Evolutionary conservation across 2,113 vertebrate genomes (phyloP), one percentile per base, ranked within the genome.

Genomic region (Casuarius casuarius): DNA sequence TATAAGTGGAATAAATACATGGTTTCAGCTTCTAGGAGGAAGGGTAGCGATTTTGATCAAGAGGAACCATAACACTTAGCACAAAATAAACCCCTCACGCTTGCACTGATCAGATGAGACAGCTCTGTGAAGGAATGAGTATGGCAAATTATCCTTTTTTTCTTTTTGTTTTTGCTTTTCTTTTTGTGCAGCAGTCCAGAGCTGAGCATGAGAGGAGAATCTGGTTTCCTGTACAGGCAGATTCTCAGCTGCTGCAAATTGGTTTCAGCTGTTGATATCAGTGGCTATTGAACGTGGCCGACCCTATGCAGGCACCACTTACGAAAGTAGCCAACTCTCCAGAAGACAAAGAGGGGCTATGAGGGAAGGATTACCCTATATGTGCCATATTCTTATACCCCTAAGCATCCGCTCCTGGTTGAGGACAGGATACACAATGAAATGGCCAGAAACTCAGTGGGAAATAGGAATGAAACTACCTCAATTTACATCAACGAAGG

Each of bases 1-100:
- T 59, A 65, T 65, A 93, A 95, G 80, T 33, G 92, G 96, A 80
- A 75, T 75, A 82, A 95, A 93, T n/a, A 52, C 23, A 4, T 75
- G 95, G 75, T 90, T 93, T 96, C 51, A 5, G 83, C 94, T 94
- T 87, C 68, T 80, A 82, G 62, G 92, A 89, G 95, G 90, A 93
- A 90, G 73, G 87, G 79, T 81, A 76, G 80, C 5, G 63, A 82
- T 94, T 96, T 92, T 78, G 91, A 96, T 96, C 95, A 81, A 87
- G 78, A 93, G 80, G 92, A 89, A 71, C 81, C 29, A 16, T 65
- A 90, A 94, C 21, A 33, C 76, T 96, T 44, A 94, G 70, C 56
- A 7, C 72, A 81, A 77, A 80, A 61, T 13, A 23, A 28, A 49
- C 29, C 56, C 52, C 63, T 87, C 10, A 10, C 86, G 51, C 90